A percentile compares a stretch with the other conserved stretches of the same genome.
These are phyloP conservation scores for Thalassarche chlororhynchos DNA, from an alignment of 2,113 vertebrate species.

Conservation along the genomic window DNA sequence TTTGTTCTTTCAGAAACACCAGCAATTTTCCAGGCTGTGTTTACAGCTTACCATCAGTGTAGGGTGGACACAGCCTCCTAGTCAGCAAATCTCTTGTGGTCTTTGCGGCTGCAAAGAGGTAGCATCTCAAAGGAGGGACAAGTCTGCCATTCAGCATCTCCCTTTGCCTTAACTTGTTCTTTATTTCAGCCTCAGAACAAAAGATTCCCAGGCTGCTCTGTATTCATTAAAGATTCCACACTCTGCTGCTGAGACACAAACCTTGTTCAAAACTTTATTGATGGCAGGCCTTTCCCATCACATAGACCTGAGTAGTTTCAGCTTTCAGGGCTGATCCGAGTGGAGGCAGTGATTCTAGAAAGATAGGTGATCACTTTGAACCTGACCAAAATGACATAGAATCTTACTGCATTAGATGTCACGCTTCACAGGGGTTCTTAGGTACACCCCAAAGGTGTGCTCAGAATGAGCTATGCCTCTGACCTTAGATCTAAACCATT, in stretches of 20 bases:
- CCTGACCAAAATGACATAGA: not conserved
- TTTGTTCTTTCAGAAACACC: not conserved
- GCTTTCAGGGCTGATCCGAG: not conserved
- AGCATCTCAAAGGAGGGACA: conserved; percentile 5
- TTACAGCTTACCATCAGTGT: not conserved
- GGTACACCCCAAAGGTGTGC: not conserved
- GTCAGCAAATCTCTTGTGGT: not conserved
- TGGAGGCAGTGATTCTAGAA: not conserved
- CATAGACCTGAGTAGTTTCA: not conserved
- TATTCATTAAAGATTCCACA: not conserved
- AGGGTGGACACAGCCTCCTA: not conserved
- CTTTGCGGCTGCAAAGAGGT: not conserved
- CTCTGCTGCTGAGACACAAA: not conserved
- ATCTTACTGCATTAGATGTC: not conserved
- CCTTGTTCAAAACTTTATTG: not conserved
- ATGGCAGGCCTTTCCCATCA: not conserved
- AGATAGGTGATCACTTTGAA: not conserved
- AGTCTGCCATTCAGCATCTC: not conserved
- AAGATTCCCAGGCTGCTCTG: not conserved
- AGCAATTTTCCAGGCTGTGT: not conserved
- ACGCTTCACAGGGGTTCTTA: not conserved
- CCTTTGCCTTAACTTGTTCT: conserved; percentile 26
- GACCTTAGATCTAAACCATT: not conserved
- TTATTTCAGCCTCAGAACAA: not conserved
- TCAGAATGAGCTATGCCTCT: not conserved